phyloP scores from a whole-genome alignment of 2,888 invertebrate genomes.

The Hemicrepidius hirtus region DNA sequence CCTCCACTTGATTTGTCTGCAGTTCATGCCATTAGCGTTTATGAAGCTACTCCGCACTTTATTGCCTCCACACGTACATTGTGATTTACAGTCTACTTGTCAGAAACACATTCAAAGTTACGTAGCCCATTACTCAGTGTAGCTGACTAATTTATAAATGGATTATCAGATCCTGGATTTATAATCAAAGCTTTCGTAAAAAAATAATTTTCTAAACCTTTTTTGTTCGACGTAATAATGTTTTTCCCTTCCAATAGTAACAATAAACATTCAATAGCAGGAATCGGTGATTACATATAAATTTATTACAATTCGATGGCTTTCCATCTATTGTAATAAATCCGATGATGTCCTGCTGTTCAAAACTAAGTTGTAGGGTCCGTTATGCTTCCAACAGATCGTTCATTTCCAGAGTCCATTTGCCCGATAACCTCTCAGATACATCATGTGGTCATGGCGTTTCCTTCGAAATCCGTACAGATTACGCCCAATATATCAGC shows the following conservation, averaged over 20 bases:
- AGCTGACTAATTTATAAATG: not conserved
- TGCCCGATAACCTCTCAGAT: constrained; percentile 28
- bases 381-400: constrained; percentile 26
- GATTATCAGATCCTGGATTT: not conserved
- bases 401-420: constrained; percentile 29
- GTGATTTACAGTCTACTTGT: constrained; percentile 22
- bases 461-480: constrained; percentile 23
- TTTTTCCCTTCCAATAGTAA: not conserved
- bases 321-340: constrained; percentile 22
- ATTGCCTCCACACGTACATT: constrained; percentile 15
- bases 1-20: constrained; percentile 20
- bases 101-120: constrained; percentile 15
- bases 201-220: too few relatives aligned
- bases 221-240: too few relatives aligned
- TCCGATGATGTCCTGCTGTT: constrained; percentile 18
- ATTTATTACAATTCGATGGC: constrained; percentile 16
- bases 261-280: not conserved
- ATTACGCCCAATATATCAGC: constrained; percentile 27
- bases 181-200: too few relatives aligned
- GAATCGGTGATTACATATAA: constrained; percentile 18
- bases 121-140: not conserved
- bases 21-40: constrained; percentile 22
- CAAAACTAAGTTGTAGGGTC: constrained; percentile 12
- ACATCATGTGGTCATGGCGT: constrained; percentile 28
- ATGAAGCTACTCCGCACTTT: constrained; percentile 20